Evolutionary conservation across 1,140 invertebrate genomes (phyloP), one percentile per base, ranked within the genome.

Genomic region (Cydia pomonella): DNA sequence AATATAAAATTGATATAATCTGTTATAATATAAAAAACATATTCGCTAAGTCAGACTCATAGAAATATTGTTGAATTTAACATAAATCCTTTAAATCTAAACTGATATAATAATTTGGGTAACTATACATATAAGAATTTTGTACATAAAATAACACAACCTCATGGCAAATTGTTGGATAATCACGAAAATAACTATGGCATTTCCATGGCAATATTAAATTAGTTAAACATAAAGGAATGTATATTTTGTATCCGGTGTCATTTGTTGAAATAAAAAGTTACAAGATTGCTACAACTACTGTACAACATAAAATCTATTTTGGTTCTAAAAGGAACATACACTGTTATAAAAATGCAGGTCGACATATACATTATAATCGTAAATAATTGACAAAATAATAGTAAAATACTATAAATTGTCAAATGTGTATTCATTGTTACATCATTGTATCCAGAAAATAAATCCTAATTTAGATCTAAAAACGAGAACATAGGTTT

Each of bases 81-180:
- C 90, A 88, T 33, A 69, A 33, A 33, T 88, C 84, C 87, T 82
- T 84, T 82, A 80, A 84, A 81, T 84, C 84, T 84, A 85, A 87
- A 84, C 78, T 80, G 77, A 87, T 82, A 87, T 73, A 84, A 83
- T 87, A 84, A 83, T 87, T 88, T 88, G 82, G 91, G 91, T 92
- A 92, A 92, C 89, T 87, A 80, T 74, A 87, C 84, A 86, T 74
- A 87, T 85, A 86, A 82, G 81, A 81, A 84, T 59, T 90, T 90
- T 91, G 87, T 91, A 90, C 85, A 88, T 78, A 76, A 82, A 77
- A 81, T 82, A 89, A 91, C 89, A 92, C 89, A 91, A 92, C 89
- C 88, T 78, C 81, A 86, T 87, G 87, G 88, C 89, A 91, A 75
- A 90, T 85, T 83, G 77, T 21, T 75, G 80, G 76, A 76, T 83